Evolutionary conservation across 2,113 vertebrate species (phyloP).

Genomic region (Ammodytes marinus): DNA sequence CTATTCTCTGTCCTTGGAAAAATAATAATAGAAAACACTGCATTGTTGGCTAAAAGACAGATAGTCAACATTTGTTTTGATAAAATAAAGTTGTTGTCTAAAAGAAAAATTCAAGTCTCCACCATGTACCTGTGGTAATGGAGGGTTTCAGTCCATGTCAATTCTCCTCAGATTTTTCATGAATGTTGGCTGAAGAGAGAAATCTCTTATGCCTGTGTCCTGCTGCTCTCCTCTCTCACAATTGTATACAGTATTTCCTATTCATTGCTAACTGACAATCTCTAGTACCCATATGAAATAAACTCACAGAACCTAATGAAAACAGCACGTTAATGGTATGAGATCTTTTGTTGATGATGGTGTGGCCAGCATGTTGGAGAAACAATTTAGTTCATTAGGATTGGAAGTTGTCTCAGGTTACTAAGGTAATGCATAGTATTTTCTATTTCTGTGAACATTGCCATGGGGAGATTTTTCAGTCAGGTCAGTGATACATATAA

Average conservation of each 20-base stretch:
- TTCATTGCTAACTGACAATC: slow-evolving; percentile 46
- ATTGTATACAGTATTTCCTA: slow-evolving; percentile 35
- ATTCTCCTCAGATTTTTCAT: background rate
- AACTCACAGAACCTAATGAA: too few relatives aligned
- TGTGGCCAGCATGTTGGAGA: too few relatives aligned
- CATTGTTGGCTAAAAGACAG: background rate
- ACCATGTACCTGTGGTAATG: background rate
- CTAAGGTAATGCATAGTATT: too few relatives aligned
- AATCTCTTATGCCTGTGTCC: background rate
- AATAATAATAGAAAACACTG: too few relatives aligned
- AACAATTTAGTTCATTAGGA: too few relatives aligned
- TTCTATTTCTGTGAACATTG: too few relatives aligned
- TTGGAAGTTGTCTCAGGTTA: too few relatives aligned
- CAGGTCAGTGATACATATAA: too few relatives aligned
- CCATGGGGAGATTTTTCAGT: too few relatives aligned
- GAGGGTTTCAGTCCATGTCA: background rate
- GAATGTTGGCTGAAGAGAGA: background rate
- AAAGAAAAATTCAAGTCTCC: background rate
- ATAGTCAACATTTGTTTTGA: too few relatives aligned
- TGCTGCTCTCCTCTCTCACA: background rate
- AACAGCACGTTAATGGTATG: too few relatives aligned
- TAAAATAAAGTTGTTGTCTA: background rate
- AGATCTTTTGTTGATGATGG: too few relatives aligned
- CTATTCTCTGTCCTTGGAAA: background rate
- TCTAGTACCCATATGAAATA: slow-evolving; percentile 23